phyloP scores from a whole-genome alignment of 2,797 vertebrate genomes.

The Amniataba percoides region DNA sequence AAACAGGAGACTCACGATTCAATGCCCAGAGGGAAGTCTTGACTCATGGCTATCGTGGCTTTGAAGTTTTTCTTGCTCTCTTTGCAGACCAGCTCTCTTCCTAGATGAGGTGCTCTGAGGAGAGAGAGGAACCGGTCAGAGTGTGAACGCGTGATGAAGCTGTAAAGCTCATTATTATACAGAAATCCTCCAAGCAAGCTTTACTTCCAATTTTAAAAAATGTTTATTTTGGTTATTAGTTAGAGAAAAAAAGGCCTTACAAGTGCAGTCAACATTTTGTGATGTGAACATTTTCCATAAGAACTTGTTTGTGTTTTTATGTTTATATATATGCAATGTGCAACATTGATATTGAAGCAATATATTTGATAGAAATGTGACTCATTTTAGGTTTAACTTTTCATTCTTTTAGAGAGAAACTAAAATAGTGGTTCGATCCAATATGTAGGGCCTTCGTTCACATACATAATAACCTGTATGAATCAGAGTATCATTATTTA shows the following conservation, averaged over 20 bases:
- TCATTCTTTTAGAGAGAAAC: neutral
- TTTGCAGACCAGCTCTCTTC: slow-evolving; percentile 97
- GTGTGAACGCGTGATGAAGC: neutral
- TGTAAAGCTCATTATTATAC: neutral
- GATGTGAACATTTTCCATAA: too few species aligned
- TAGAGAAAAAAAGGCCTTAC: neutral
- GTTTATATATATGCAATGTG: too few species aligned
- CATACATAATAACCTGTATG: neutral
- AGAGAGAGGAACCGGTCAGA: slow-evolving; percentile 33
- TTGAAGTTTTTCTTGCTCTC: slow-evolving; percentile 99
- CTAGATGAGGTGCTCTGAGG: slow-evolving; percentile 94
- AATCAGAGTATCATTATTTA: neutral
- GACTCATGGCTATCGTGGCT: slow-evolving; percentile 99
- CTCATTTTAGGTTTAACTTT: neutral
- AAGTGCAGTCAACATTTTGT: neutral
- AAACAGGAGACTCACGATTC: slow-evolving; percentile 90
- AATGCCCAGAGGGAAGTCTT: slow-evolving; percentile 96
- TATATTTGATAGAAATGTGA: neutral
- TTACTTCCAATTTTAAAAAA: neutral
- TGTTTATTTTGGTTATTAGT: neutral
- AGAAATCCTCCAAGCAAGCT: neutral
- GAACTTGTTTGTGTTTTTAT: too few species aligned
- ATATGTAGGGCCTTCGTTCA: neutral
- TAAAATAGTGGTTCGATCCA: neutral
- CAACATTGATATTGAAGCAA: neutral